Conservation (phyloP, 1,140 invertebrate genomes). For the Drosophila pseudoananassae region DNA sequence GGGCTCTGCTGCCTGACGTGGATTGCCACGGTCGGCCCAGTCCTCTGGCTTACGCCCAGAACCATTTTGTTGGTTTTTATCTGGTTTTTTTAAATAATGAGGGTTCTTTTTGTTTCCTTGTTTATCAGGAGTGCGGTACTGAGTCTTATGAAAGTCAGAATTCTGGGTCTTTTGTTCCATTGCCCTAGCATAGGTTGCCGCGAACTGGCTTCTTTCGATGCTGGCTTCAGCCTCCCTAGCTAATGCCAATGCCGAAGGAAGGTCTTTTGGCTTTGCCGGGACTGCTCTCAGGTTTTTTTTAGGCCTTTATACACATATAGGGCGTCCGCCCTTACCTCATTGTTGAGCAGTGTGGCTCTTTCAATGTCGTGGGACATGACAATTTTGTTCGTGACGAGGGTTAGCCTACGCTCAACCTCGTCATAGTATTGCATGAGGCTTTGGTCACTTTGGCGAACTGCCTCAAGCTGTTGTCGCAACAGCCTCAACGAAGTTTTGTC, state of each 20-base stretch:
- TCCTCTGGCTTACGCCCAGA: conserved; percentile 4
- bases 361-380: not conserved
- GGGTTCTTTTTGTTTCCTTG: not conserved
- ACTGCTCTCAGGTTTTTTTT: not conserved
- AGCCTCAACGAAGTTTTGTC: conserved; percentile 2
- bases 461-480: not conserved
- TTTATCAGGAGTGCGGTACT: not conserved
- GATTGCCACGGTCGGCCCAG: too few species aligned
- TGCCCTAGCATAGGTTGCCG: not conserved
- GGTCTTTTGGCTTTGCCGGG: not conserved
- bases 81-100: not conserved
- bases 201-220: not conserved
- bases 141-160: not conserved
- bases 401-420: conserved; percentile 1
- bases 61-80: conserved; percentile 1
- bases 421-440: conserved; percentile 3
- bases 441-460: not conserved
- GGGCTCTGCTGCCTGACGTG: too few species aligned
- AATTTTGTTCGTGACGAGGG: conserved; percentile 1
- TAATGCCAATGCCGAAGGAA: not conserved
- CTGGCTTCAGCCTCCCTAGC: not conserved
- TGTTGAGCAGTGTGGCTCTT: too few species aligned
- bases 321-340: not conserved
- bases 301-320: not conserved
- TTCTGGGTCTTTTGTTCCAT: not conserved